Conservation (phyloP, 2,888 invertebrate genomes). For the Drosophila mettleri region DNA sequence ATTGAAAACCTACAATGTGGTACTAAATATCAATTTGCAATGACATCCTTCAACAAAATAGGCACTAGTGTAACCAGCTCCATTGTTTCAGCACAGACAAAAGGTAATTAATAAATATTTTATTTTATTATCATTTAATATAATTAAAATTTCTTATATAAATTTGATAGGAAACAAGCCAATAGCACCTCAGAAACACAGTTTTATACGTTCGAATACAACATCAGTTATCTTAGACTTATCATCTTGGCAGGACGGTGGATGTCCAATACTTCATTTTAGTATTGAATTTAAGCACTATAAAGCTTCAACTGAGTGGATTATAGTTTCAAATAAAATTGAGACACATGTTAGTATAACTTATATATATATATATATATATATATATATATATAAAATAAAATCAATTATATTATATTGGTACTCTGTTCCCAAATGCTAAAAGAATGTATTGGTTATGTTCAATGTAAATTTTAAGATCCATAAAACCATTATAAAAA, state of each 20-base stretch:
- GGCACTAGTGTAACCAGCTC: constrained; percentile 90
- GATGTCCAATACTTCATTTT: constrained; percentile 91
- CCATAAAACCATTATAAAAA: too few relatives aligned
- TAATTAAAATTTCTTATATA: neutral
- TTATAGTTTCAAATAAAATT: constrained; percentile 86
- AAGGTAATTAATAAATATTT: constrained; percentile 87
- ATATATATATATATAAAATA: too few relatives aligned
- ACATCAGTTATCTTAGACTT: constrained; percentile 91
- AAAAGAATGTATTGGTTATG: too few relatives aligned
- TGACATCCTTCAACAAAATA: constrained; percentile 91
- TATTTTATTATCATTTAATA: neutral
- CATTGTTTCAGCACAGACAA: constrained; percentile 89
- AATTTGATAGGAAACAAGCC: constrained; percentile 86
- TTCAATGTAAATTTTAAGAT: too few relatives aligned
- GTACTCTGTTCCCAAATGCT: too few relatives aligned
- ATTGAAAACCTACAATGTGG: constrained; percentile 92
- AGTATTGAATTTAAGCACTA: constrained; percentile 84
- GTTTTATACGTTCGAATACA: constrained; percentile 90
- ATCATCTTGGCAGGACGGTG: constrained; percentile 92
- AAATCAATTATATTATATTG: too few relatives aligned
- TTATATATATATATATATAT: neutral
- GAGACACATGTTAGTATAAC: constrained; percentile 83
- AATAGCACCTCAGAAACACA: constrained; percentile 89
- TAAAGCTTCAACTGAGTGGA: constrained; percentile 82
- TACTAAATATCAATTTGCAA: constrained; percentile 90